Evolutionary conservation across 2,888 invertebrate genomes (phyloP), one percentile per base, ranked within the genome.

Genomic region (Criorhina ranunculi): DNA sequence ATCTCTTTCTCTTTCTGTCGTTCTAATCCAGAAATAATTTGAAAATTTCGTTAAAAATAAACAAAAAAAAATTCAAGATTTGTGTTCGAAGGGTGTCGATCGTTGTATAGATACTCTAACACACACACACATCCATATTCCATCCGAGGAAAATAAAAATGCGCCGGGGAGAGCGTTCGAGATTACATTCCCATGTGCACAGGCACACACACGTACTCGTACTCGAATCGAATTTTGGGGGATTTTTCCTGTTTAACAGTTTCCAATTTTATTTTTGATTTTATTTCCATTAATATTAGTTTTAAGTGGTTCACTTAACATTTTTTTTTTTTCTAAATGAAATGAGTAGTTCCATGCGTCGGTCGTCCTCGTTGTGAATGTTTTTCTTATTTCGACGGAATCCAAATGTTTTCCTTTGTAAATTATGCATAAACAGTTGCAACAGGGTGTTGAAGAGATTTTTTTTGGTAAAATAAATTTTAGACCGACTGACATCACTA

Each of bases 31-130:
- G 42, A 70, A 76, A 66, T 60, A 73, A 72, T 15, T 46, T 24
- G 55, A 69, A 80, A 33, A 57, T 49, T 57, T 70, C 46, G 24
- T 77, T 82, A 67, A 77, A 77, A 82, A 77, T 77, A 77, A 82
- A 77, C 70, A 77, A 82, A 69, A 66, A 59, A 77, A 82, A 69
- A 66, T 51, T 64, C 35, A 31, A 77, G 70, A 72, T 66, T 66
- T 60, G 49, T 77, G 60, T 82, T 77, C 82, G 77, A 82, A 82
- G 77, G 82, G 78, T 82, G 82, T 77, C 82, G 82, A 82, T 77
- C 72, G 66, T 57, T 19, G 60, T 51, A 66, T 55, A 51, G 12
- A 44, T 62, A 29, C 51, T 15, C 7, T 11, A 24, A 37, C 11
- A 29, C 17, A 29, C 15, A 57, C 15, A 15, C 35, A n/a, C n/a